Conservation (phyloP, 1,140 invertebrate species). For the Lepidurus apus region DNA sequence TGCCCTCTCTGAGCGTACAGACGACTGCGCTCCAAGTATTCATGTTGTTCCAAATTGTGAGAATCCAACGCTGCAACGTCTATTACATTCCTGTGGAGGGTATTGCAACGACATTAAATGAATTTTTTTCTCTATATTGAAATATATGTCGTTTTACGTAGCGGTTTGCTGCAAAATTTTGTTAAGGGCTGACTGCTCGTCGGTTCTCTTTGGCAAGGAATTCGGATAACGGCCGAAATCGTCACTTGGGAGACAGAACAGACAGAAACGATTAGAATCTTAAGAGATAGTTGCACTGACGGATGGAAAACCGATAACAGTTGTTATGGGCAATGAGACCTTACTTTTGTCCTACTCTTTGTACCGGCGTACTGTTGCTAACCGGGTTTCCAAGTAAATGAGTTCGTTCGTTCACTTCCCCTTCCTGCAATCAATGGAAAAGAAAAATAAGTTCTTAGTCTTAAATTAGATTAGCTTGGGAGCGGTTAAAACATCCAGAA, state of each 20-base stretch:
- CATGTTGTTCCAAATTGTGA: constrained; percentile 70
- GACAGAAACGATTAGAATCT: neutral
- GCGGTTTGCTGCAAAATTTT: constrained; percentile 81
- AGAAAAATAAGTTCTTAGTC: neutral
- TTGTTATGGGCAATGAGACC: neutral
- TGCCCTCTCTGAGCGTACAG: constrained; percentile 57
- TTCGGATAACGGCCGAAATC: constrained; percentile 57
- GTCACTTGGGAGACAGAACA: constrained; percentile 52
- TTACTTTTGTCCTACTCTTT: constrained; percentile 41
- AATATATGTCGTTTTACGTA: constrained; percentile 56
- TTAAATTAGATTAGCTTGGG: neutral
- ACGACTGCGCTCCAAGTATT: constrained; percentile 68
- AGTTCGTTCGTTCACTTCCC: constrained; percentile 60
- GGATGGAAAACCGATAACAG: neutral
- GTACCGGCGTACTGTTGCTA: constrained; percentile 58
- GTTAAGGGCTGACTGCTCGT: constrained; percentile 81
- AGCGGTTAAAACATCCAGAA: neutral
- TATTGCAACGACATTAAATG: constrained; percentile 10
- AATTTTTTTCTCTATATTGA: neutral
- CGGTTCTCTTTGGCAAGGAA: constrained; percentile 67
- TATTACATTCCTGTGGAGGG: constrained; percentile 65
- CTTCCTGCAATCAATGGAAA: constrained; percentile 48
- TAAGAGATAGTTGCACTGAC: too few relatives aligned
- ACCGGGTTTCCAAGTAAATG: constrained; percentile 62
- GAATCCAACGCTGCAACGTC: constrained; percentile 73